These are phyloP conservation scores for Rhopilema esculentum DNA, from an alignment of 30 jellyfish, hydroid and myxozoan genomes.

Conservation along the genomic window DNA sequence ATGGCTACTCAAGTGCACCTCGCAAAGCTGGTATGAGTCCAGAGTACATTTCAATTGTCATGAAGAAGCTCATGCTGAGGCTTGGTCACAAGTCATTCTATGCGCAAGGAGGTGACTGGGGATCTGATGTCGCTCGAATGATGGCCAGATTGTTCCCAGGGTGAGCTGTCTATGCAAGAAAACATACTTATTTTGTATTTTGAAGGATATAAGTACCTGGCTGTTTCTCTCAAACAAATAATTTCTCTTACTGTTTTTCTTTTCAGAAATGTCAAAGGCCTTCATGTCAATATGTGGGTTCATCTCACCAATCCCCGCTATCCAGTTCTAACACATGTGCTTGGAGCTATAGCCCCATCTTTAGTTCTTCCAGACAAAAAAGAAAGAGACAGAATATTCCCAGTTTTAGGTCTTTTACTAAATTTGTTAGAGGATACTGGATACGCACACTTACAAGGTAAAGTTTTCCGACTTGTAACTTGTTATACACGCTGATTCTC, in stretches of 20 bases:
- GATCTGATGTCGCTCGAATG: constrained; percentile 48
- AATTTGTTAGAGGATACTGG: constrained; percentile 41
- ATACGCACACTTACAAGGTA: constrained; percentile 67
- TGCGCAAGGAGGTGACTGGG: constrained; percentile 87
- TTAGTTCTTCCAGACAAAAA: constrained; percentile 42
- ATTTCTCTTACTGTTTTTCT: no score
- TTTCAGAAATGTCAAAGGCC: constrained; percentile 53
- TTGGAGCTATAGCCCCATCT: constrained; percentile 62
- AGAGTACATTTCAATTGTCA: constrained; percentile 32
- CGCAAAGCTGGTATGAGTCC: constrained; percentile 59
- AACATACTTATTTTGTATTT: no score
- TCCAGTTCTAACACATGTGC: constrained; percentile 41
- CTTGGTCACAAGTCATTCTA: constrained; percentile 58
- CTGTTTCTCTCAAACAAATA: no score
- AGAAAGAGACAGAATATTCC: constrained; percentile 40
- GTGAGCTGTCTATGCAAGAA: constrained; percentile 35
- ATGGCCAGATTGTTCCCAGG: constrained; percentile 62
- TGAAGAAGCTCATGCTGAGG: constrained; percentile 66
- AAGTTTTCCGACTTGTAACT: no score
- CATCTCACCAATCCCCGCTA: constrained; percentile 16
- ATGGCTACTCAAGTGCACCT: constrained; percentile 72
- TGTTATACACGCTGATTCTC: no score
- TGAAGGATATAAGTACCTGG: no score
- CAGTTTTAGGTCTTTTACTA: constrained; percentile 9
- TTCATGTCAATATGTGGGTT: constrained; percentile 54